Base-by-base conservation (phyloP, 1,140 invertebrate species). In the Dendrolimus punctatus region DNA sequence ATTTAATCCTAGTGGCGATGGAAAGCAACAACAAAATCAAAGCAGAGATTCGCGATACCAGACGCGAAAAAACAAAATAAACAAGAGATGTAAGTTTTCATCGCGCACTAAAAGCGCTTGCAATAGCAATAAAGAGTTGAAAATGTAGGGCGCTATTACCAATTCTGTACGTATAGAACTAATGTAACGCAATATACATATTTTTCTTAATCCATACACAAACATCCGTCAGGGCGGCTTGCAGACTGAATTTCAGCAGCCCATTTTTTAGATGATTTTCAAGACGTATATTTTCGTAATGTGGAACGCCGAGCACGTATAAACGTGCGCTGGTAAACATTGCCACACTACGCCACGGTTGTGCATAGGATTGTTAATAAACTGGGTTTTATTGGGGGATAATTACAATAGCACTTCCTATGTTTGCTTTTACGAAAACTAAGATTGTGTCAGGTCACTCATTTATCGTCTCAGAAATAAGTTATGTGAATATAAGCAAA, bases 281-380 rank as follows among this genome's bases (percentile, higher is more conserved):
- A 58, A 62, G 55, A 65, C 60, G 67, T 74, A 65, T 80, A 80
- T 83, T 76, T 83, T 68, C 45, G 73, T 78, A 75, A 83, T 80
- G 69, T 81, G 68, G 80, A 71, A 60, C 80, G 65, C 61, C 57
- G 41, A 23, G 36, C 23, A 3, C 23, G 23, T 23, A 23, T 23
- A 23, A 23, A 55, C 55, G 58, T 59, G 55, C 59, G 59, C 59
- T 70, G 75, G 63, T 77, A 80, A 82, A 82, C 77, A 77, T 76
- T 66, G 67, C 61, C 61, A 60, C 55, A 56, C 64, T 61, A 68
- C 65, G 66, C 65, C 73, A 69, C 62, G 64, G 66, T 64, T 73
- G 70, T 70, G 55, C 65, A 66, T 72, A 66, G 68, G 23, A 23
- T 23, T 23, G 23, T 23, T 23, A 23, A 23, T 23, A 23, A 23